phyloP scores from a whole-genome alignment of 1,140 invertebrate species.

The Drosophila virilis region DNA sequence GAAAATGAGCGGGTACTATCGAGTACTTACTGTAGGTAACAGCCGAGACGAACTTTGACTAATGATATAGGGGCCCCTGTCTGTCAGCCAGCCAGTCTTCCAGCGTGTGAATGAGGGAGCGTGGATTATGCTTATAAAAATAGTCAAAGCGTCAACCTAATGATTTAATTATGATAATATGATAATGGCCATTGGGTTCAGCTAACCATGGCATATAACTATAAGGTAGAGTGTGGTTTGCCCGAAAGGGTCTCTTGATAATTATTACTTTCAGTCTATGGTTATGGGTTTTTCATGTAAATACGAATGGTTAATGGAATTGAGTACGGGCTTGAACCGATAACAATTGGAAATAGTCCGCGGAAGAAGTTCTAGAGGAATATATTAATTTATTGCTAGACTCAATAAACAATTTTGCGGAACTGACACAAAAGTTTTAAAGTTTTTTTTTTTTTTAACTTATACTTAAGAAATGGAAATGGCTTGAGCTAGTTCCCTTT shows the following conservation, averaged over 20 bases:
- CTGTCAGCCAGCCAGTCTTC: conserved; percentile 1
- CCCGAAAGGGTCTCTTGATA: conserved; percentile 9
- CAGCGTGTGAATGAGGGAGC: conserved; percentile 31
- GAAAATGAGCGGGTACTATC: conserved; percentile 13
- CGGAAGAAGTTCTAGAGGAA: background rate
- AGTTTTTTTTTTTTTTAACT: no score
- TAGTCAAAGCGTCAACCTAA: conserved; percentile 54
- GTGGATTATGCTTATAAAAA: conserved; percentile 30
- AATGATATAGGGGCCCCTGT: conserved; percentile 69
- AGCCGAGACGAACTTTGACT: conserved; percentile 51
- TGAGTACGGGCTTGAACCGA: background rate
- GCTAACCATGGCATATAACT: conserved; percentile 6
- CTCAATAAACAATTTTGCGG: no score
- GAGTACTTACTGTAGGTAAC: conserved; percentile 48
- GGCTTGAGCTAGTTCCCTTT: no score
- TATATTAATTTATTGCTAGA: background rate
- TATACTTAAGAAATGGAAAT: no score
- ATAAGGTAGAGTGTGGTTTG: conserved; percentile 6
- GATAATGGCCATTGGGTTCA: conserved; percentile 40
- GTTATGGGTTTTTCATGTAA: conserved; percentile 36
- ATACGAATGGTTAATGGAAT: conserved; percentile 8
- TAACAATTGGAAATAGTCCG: conserved; percentile 10
- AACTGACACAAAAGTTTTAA: background rate
- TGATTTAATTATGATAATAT: conserved; percentile 81
- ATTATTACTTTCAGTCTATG: conserved; percentile 22